Base-by-base conservation (phyloP, 2,888 invertebrate species). In the Acleris cristana region DNA sequence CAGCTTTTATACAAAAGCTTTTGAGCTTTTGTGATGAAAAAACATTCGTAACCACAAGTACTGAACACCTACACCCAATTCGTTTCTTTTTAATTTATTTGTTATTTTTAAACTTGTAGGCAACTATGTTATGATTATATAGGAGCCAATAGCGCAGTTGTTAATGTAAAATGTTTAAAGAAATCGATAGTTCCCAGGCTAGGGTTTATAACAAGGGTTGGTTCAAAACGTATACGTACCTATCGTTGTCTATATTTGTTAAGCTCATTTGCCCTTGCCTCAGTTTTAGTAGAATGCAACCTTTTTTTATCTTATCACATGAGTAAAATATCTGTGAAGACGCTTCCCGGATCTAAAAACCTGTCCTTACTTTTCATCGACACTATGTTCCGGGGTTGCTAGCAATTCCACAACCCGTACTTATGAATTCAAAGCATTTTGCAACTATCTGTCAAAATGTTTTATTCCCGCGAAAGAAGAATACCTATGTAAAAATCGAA, bases 401-500 rank as follows among this genome's bases (percentile, higher is more conserved):
- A n/a, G 19, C 52, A 45, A 55, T 34, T 10, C 34, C 44, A 26
- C 12, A 18, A 49, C 62, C 45, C 26, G 55, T 18, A 63, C 67
- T 63, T 67, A 58, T 58, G 40, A 54, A 67, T 67, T 67, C 62
- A 63, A 48, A 26, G 40, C 62, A 53, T 40, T 58, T 53, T 1
- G 53, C 53, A 62, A 63, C 67, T 54, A 67, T 67, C 53, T 48
- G 48, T 67, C 58, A 63, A 67, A 62, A 49, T 53, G 53, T 54
- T 66, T 61, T 61, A 45, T 57, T 62, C 52, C 18, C 57, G 34
- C 57, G 57, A 44, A 61, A 30, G 40, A 65, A 65, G 40, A 65
- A 65, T 61, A 57, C 45, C 2, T 34, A 34, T 8, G 55, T 44
- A 57, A 48, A 66, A 57, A 34, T 62, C 18, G 23, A 45, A 52